These are phyloP conservation scores for Phoenicopterus ruber DNA, from an alignment of 2,113 vertebrate species.

Conservation along the genomic window DNA sequence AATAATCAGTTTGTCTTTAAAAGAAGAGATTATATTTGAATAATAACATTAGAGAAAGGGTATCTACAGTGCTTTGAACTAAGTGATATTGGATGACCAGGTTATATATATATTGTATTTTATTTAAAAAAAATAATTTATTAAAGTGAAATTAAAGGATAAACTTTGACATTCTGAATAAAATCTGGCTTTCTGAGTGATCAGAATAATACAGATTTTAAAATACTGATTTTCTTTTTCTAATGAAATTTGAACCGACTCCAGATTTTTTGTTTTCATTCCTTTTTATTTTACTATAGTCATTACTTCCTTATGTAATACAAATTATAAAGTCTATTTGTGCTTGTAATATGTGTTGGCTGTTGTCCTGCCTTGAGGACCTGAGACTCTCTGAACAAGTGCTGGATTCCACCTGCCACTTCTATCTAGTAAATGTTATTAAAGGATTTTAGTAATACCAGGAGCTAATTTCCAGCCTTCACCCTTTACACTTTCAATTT, in stretches of 20 bases:
- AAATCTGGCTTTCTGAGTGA: not conserved
- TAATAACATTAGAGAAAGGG: not conserved
- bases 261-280: not conserved
- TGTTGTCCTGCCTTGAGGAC: not conserved
- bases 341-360: not conserved
- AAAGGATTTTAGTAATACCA: not conserved
- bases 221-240: not conserved
- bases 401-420: not conserved
- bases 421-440: not conserved
- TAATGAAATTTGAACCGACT: not conserved
- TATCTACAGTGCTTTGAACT: not conserved
- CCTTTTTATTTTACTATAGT: not conserved
- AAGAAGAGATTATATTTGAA: not conserved
- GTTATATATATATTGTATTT: not conserved
- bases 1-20: not conserved
- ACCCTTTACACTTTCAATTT: not conserved
- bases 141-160: not conserved
- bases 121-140: not conserved
- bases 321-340: accelerated
- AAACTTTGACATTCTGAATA: not conserved
- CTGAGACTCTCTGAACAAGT: not conserved
- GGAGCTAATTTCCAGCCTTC: not conserved
- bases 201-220: not conserved
- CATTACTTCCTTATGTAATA: not conserved
- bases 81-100: not conserved